phyloP scores from a whole-genome alignment of 2,797 vertebrate species.

The Scleropages formosus region DNA sequence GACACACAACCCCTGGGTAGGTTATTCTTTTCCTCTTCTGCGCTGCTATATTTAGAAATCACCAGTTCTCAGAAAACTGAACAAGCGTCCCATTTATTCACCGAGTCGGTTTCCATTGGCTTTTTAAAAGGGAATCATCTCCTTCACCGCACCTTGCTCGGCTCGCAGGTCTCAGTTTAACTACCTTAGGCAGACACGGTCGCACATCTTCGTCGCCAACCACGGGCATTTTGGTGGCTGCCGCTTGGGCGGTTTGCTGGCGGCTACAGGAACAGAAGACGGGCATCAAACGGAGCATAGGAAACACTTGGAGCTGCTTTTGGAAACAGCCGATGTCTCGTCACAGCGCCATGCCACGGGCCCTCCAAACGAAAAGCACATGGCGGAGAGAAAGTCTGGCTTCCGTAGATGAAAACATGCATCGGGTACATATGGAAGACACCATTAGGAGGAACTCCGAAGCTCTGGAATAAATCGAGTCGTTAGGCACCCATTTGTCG shows the following conservation, averaged over 20 bases:
- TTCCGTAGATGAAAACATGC: constrained; percentile 73
- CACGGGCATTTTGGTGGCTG: constrained; percentile 64
- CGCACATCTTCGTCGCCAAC: constrained; percentile 80
- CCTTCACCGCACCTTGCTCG: constrained; percentile 46
- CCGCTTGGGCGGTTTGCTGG: constrained; percentile 70
- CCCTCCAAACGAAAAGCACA: constrained; percentile 73
- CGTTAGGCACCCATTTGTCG: constrained; percentile 95
- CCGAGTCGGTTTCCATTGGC: constrained; percentile 9
- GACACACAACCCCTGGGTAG: not conserved
- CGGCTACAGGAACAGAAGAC: constrained; percentile 70
- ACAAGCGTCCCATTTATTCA: not conserved
- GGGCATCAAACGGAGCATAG: constrained; percentile 73
- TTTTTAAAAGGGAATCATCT: not conserved
- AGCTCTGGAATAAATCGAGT: constrained; percentile 89
- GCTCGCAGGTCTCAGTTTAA: not conserved
- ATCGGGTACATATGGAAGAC: constrained; percentile 82
- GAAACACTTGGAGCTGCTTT: constrained; percentile 60
- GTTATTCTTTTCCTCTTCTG: not conserved
- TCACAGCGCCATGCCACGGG: constrained; percentile 37
- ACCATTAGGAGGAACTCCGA: constrained; percentile 83
- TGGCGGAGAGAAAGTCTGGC: constrained; percentile 77
- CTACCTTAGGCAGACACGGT: not conserved
- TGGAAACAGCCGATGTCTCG: constrained; percentile 67
- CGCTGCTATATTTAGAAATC: constrained; percentile 2
- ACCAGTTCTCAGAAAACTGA: not conserved